These are phyloP conservation scores for Mormyrus lacerda DNA, from an alignment of 2,113 vertebrate species.

Conservation along the genomic window DNA sequence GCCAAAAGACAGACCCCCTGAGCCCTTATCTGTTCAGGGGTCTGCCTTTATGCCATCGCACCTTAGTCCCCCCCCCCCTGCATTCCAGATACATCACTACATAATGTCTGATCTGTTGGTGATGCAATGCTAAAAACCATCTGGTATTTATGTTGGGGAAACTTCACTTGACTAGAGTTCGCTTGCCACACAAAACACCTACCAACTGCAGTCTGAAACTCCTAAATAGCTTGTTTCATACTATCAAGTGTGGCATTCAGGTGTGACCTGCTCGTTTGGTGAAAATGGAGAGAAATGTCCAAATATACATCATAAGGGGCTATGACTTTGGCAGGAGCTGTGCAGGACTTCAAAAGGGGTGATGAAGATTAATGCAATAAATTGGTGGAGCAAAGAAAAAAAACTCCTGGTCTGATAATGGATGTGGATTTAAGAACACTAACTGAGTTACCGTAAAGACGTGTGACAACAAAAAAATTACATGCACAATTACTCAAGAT, in stretches of 20 bases:
- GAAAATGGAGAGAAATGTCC: not conserved
- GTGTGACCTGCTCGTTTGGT: not conserved
- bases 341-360: not conserved
- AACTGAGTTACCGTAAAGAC: not conserved
- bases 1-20: not conserved
- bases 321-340: not conserved
- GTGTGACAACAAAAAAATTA: not conserved
- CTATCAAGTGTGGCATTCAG: not conserved
- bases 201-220: not conserved
- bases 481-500: not conserved
- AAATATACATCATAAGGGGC: not conserved
- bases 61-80: too few species aligned
- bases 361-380: not conserved
- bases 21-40: not conserved
- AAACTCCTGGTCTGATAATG: not conserved
- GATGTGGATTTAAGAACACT: not conserved
- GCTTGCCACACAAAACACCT: not conserved
- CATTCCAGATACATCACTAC: not conserved
- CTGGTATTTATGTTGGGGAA: not conserved
- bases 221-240: not conserved
- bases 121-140: not conserved
- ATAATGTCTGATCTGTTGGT: not conserved
- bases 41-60: not conserved
- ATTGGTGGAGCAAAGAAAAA: not conserved
- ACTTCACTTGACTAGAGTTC: not conserved